Evolutionary conservation across 2,888 invertebrate species (phyloP).

Genomic region (Gnatocerus cornutus): DNA sequence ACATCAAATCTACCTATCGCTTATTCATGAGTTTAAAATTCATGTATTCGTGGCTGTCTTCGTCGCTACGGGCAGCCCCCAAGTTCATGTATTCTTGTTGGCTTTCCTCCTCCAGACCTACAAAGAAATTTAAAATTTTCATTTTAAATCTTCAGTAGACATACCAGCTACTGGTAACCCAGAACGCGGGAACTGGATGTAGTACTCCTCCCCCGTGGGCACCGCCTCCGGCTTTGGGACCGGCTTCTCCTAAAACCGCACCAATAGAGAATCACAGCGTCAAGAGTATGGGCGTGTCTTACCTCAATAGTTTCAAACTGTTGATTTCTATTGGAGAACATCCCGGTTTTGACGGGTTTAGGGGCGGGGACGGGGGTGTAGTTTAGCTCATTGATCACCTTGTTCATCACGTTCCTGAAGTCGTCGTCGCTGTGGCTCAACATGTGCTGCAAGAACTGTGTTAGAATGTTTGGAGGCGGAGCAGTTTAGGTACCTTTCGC

Average conservation of each 20-base stretch:
- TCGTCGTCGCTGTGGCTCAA: slow-evolving; percentile 65
- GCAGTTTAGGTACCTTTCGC: slow-evolving; percentile 75
- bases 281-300: slow-evolving; percentile 51
- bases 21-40: slow-evolving; percentile 62
- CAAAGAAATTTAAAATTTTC: background rate
- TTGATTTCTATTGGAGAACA: slow-evolving; percentile 59
- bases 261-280: background rate
- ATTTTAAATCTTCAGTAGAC: background rate
- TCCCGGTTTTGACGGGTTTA: slow-evolving; percentile 69
- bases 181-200: slow-evolving; percentile 73
- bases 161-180: slow-evolving; percentile 73
- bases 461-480: too few relatives aligned
- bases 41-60: slow-evolving; percentile 63
- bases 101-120: slow-evolving; percentile 31
- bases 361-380: slow-evolving; percentile 74
- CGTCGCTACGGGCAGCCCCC: slow-evolving; percentile 42
- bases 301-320: slow-evolving; percentile 68
- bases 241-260: slow-evolving; percentile 63
- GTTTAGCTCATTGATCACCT: slow-evolving; percentile 68
- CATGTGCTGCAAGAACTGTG: slow-evolving; percentile 58
- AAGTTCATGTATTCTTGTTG: slow-evolving; percentile 62
- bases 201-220: slow-evolving; percentile 68
- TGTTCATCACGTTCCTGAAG: slow-evolving; percentile 63
- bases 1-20: slow-evolving; percentile 46
- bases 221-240: slow-evolving; percentile 61